Conservation (phyloP, 2,888 invertebrate genomes). For the Automeris io region DNA sequence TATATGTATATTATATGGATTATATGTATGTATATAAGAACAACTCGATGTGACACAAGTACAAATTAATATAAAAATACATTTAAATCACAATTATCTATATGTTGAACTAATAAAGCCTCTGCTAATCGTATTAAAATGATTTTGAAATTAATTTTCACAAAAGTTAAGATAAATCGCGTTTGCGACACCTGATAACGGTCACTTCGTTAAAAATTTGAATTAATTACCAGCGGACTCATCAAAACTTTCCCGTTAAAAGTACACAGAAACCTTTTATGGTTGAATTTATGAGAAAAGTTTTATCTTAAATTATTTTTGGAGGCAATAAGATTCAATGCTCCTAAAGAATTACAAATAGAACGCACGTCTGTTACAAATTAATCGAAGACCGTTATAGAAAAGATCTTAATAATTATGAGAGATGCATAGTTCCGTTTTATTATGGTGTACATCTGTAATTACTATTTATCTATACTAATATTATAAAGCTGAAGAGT, state of each 20-base stretch:
- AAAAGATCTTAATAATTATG: not conserved
- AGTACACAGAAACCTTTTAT: conserved; percentile 31
- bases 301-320: conserved; percentile 23
- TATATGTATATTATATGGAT: too few species aligned
- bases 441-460: not conserved
- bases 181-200: conserved; percentile 5
- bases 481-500: too few species aligned
- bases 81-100: too few species aligned
- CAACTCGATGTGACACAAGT: too few species aligned
- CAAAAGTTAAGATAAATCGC: conserved; percentile 7
- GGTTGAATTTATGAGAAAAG: conserved; percentile 38
- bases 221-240: conserved; percentile 24
- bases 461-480: not conserved
- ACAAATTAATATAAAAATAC: too few species aligned
- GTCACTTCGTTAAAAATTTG: conserved; percentile 13
- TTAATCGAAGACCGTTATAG: not conserved
- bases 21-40: too few species aligned
- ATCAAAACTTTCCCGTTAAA: conserved; percentile 36
- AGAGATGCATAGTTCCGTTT: not conserved
- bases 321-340: conserved; percentile 11
- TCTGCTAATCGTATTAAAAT: too few species aligned
- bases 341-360: conserved; percentile 5
- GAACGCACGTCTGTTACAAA: conserved; percentile 1
- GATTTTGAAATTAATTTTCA: conserved; percentile 6
- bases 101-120: too few species aligned